A percentile compares a stretch with the other conserved stretches of the same genome.
phyloP scores from a whole-genome alignment of 1,140 invertebrate species.

The Lanistes nyassanus region DNA sequence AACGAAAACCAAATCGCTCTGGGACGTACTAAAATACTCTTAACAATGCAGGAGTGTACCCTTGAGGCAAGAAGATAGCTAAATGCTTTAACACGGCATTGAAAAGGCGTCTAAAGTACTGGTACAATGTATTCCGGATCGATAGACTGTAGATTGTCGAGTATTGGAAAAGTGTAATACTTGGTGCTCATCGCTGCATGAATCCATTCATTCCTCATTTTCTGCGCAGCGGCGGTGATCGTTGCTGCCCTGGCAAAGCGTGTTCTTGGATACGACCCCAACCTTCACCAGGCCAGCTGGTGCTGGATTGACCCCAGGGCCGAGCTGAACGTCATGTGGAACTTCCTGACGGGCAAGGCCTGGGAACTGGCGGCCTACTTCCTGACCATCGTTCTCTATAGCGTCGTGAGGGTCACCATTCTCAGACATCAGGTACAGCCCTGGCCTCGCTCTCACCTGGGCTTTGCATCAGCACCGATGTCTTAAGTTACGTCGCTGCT shows the following conservation, averaged over 20 bases:
- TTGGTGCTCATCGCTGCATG: too few relatives aligned
- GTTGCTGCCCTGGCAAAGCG: conserved; percentile 36
- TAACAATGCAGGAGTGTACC: too few relatives aligned
- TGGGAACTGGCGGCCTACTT: conserved; percentile 52
- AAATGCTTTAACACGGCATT: too few relatives aligned
- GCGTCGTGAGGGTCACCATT: conserved; percentile 38
- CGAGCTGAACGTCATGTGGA: conserved; percentile 47
- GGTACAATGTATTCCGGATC: conserved; percentile 5
- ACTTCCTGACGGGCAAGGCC: conserved; percentile 54
- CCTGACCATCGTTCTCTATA: conserved; percentile 44
- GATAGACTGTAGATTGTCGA: background rate
- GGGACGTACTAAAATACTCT: too few relatives aligned
- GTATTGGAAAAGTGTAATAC: background rate
- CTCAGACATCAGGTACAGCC: conserved; percentile 34
- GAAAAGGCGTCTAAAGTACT: too few relatives aligned
- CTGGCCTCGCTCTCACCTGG: too few relatives aligned
- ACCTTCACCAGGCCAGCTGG: conserved; percentile 50
- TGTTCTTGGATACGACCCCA: conserved; percentile 54
- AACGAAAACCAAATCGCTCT: too few relatives aligned
- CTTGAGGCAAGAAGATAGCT: too few relatives aligned
- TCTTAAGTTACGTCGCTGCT: too few relatives aligned
- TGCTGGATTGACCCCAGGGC: conserved; percentile 57
- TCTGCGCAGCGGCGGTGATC: conserved; percentile 39
- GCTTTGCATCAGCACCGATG: too few relatives aligned
- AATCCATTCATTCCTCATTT: background rate